A percentile compares a stretch with the other conserved stretches of the same genome.
phyloP scores from a whole-genome alignment of 2,888 invertebrate species.

The Philaethria dido region DNA sequence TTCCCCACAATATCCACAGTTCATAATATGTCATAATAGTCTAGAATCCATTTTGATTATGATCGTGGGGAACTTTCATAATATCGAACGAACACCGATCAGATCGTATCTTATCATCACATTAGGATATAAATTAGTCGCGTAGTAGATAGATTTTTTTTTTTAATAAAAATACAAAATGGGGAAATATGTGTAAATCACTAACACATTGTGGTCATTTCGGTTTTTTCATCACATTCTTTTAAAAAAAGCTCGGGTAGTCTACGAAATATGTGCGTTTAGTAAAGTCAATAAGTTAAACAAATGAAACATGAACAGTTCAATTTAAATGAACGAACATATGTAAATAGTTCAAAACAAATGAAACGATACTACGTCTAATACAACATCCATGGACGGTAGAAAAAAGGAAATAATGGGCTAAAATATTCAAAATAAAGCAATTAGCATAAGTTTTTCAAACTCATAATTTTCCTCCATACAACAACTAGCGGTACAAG shows the following conservation, averaged over 20 bases:
- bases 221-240: conserved; percentile 61
- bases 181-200: conserved; percentile 63
- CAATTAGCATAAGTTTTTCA: conserved; percentile 29
- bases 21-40: conserved; percentile 1
- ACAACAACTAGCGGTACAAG: conserved; percentile 74
- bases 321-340: too few relatives aligned
- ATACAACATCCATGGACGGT: conserved; percentile 80
- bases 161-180: conserved; percentile 59
- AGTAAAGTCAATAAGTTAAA: conserved; percentile 9
- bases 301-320: background rate
- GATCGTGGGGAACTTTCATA: background rate
- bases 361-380: conserved; percentile 45
- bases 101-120: conserved; percentile 41
- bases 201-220: conserved; percentile 70
- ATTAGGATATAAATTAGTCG: conserved; percentile 59
- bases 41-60: background rate
- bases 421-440: conserved; percentile 25
- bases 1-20: background rate
- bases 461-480: conserved; percentile 39
- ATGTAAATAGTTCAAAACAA: conserved; percentile 34
- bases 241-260: conserved; percentile 59
- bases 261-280: conserved; percentile 53
- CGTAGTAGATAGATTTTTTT: conserved; percentile 49
- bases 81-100: conserved; percentile 28
- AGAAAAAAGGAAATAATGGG: conserved; percentile 58